A percentile compares a stretch with the other conserved stretches of the same genome.
phyloP scores from a whole-genome alignment of 2,113 vertebrate genomes.

The Pampusana beccarii region DNA sequence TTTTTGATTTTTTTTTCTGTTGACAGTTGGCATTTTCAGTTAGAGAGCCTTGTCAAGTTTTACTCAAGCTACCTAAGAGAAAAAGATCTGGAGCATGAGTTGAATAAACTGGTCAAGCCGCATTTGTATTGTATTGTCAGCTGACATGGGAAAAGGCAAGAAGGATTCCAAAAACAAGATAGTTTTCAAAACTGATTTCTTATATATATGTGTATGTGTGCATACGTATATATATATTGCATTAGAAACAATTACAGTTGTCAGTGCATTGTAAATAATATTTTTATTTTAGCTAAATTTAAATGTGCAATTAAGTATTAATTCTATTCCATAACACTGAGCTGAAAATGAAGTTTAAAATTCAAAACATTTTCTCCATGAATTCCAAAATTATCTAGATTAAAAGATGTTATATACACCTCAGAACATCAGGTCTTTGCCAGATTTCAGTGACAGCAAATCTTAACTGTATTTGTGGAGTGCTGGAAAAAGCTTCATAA shows the following conservation, averaged over 20 bases:
- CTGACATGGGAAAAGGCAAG: not conserved
- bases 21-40: not conserved
- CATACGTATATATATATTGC: not conserved
- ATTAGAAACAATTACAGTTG: not conserved
- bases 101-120: not conserved
- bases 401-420: not conserved
- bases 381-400: not conserved
- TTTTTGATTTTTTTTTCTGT: not conserved
- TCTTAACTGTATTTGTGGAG: not conserved
- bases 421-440: not conserved
- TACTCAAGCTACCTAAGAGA: not conserved
- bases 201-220: rapidly evolving
- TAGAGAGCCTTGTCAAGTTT: not conserved
- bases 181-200: not conserved
- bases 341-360: not conserved
- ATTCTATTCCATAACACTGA: not conserved
- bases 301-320: not conserved
- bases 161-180: not conserved
- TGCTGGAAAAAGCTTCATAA: not conserved
- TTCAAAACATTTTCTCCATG: not conserved
- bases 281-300: not conserved
- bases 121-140: not conserved
- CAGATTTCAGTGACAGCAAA: not conserved
- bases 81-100: not conserved
- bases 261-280: not conserved